These are phyloP conservation scores for Indicator indicator DNA, from an alignment of 2,113 vertebrate species.

Conservation along the genomic window DNA sequence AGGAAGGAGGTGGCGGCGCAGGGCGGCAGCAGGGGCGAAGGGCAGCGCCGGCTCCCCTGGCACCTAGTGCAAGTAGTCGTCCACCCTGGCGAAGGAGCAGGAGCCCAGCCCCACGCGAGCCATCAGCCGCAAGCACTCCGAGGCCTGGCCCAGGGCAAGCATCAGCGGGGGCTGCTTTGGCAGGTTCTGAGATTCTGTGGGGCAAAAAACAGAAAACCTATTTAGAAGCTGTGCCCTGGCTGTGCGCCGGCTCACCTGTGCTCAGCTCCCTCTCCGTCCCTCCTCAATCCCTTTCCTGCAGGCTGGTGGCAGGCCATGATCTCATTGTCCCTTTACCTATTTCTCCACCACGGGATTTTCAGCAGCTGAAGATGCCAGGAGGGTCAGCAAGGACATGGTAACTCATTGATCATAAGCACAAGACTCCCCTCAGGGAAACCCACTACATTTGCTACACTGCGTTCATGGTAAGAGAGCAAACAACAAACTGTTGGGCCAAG, in stretches of 20 bases:
- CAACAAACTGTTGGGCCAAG: background rate
- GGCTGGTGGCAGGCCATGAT: background rate
- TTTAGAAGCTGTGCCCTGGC: background rate
- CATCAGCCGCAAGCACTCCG: conserved; percentile 97
- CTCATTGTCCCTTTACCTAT: background rate
- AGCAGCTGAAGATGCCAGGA: background rate
- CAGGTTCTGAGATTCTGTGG: conserved; percentile 95
- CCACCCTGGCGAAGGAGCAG: conserved; percentile 98
- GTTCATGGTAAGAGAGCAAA: background rate
- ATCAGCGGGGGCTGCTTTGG: conserved; percentile 98
- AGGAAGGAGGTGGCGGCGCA: conserved; percentile 30
- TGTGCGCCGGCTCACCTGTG: accelerated
- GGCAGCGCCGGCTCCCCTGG: conserved; percentile 57
- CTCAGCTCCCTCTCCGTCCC: background rate
- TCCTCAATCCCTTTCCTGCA: background rate
- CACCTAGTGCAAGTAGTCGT: conserved; percentile 98
- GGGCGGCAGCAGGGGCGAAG: conserved; percentile 60
- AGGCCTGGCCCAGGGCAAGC: conserved; percentile 96
- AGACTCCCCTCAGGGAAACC: background rate
- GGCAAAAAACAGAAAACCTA: background rate
- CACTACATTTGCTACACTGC: background rate
- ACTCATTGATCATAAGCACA: background rate
- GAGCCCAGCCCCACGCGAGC: conserved; percentile 93
- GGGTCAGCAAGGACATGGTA: background rate
- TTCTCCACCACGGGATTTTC: background rate